Evolutionary conservation across 2,113 vertebrate genomes (phyloP), one percentile per base, ranked within the genome.

Genomic region (Hipposideros armiger): DNA sequence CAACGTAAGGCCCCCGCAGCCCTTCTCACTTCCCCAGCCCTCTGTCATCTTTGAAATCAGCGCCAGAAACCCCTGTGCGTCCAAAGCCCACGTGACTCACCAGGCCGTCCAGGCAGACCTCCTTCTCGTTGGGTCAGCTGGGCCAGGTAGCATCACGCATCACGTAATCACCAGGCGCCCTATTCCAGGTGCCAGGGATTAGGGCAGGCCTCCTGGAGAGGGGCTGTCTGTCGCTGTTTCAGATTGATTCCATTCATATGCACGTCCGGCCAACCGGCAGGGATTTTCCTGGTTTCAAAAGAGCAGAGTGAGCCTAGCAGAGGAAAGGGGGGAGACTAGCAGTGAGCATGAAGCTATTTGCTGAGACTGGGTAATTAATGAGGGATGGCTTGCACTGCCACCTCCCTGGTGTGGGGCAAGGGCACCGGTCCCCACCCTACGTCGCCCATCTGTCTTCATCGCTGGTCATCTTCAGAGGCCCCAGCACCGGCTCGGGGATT

Each of bases 371-470:
- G 11, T 96, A 89, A 96, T 97, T 95, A 96, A 94, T 80, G 76
- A 96, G 67, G 90, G 9, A 24, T 7, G 7, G 11, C 47, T 47
- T 7, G 47, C 47, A 36, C 47, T 47, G 47, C 47, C 47, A 47
- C 47, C 47, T 47, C 47, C 47, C 47, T 47, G 47, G 47, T 11
- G 11, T 11, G 52, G 87, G 64, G 0, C 52, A 82, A 93, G 92
- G 95, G 93, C 95, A 89, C 94, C 94, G 0, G 90, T 62, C 96
- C 84, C 96, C 97, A 97, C 96, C 98, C 98, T 94, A 82, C 73
- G 90, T 69, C 77, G 93, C 84, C 97, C 97, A 98, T 98, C 96
- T 78, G 82, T 98, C 98, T 98, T 98, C 98, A 97, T 98, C 97
- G 76, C 47, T 84, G 93, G 91, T 95, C 78, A 97, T 98, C 98